Conservation (phyloP, 2,888 invertebrate species). For the Mythimna pallens region DNA sequence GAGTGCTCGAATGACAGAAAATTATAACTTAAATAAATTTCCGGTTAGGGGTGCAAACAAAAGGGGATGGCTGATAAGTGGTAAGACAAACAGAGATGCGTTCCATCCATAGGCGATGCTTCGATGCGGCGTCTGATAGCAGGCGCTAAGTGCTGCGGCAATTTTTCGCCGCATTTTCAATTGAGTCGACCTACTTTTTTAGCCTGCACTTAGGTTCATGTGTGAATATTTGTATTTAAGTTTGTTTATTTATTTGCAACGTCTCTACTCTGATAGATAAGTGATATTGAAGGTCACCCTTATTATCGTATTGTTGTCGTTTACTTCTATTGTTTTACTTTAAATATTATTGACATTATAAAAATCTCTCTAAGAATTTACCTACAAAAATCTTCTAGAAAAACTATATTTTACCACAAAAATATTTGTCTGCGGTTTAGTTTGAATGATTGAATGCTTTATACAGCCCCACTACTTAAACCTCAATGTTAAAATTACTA, state of each 20-base stretch:
- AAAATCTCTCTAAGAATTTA: neutral
- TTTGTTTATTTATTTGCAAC: conserved; percentile 29
- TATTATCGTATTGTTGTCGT: conserved; percentile 39
- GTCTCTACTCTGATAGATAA: conserved; percentile 30
- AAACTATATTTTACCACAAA: neutral
- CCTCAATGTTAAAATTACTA: conserved; percentile 50
- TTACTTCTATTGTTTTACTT: conserved; percentile 24
- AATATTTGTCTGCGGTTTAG: neutral
- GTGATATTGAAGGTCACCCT: conserved; percentile 36
- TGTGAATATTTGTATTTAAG: neutral
- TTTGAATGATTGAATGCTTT: conserved; percentile 26
- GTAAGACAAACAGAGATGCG: conserved; percentile 83
- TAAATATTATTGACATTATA: conserved; percentile 13
- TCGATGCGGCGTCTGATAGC: conserved; percentile 86
- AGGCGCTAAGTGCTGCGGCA: conserved; percentile 82
- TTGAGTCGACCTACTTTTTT: neutral
- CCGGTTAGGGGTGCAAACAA: conserved; percentile 88
- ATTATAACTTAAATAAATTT: conserved; percentile 90
- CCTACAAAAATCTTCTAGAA: neutral
- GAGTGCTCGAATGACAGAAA: conserved; percentile 86
- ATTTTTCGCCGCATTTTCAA: neutral
- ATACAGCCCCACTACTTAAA: conserved; percentile 22
- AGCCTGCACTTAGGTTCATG: too few species aligned
- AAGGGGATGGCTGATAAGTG: conserved; percentile 80
- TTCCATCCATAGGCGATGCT: conserved; percentile 85